A percentile compares a stretch with the other conserved stretches of the same genome.
These are phyloP conservation scores for Cyphomyrmex costatus DNA, from an alignment of 1,140 invertebrate species.

Conservation along the genomic window DNA sequence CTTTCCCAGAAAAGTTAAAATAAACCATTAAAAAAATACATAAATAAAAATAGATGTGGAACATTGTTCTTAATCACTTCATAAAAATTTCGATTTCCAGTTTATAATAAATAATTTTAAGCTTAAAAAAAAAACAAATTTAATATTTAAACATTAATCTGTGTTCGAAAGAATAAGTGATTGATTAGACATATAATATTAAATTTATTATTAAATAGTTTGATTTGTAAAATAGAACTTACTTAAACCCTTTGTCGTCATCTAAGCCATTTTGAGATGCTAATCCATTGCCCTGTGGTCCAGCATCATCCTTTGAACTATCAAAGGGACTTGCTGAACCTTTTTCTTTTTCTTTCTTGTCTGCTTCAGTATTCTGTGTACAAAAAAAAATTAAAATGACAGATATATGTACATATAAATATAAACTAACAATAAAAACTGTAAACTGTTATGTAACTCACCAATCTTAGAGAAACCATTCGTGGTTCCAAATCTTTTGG, in stretches of 20 bases:
- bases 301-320: conserved; percentile 89
- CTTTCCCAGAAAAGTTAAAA: not conserved
- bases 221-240: conserved; percentile 85
- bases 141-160: not conserved
- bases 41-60: not conserved
- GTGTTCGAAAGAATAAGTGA: not conserved
- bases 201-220: not conserved
- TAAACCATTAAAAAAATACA: not conserved
- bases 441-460: conserved; percentile 74
- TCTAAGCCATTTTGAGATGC: conserved; percentile 90
- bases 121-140: conserved; percentile 6
- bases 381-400: conserved; percentile 53
- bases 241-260: conserved; percentile 97
- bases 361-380: conserved; percentile 83
- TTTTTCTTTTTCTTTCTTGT: conserved; percentile 87
- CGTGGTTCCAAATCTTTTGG: conserved; percentile 90
- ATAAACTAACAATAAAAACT: not conserved
- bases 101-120: not conserved
- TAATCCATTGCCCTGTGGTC: conserved; percentile 94
- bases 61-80: not conserved
- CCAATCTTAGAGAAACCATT: conserved; percentile 91
- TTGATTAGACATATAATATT: not conserved
- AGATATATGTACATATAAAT: not conserved
- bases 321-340: conserved; percentile 86
- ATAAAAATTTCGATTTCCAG: conserved; percentile 11